Evolutionary conservation across 2,113 vertebrate genomes (phyloP).

Genomic region (Balaeniceps rex): DNA sequence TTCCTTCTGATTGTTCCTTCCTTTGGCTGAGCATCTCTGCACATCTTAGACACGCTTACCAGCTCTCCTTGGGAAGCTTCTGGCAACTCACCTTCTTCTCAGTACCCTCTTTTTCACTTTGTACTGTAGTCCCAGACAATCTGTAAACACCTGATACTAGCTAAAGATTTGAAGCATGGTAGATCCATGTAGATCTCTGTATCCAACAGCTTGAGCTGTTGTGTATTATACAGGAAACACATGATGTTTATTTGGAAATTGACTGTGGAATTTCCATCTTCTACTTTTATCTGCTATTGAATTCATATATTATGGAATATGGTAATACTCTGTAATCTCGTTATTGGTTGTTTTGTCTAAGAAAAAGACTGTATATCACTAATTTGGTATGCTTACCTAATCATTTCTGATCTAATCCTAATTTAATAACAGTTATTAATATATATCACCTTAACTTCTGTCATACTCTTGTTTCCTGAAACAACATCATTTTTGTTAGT

Average conservation of each 20-base stretch:
- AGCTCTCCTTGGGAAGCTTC: neutral
- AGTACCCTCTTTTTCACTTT: neutral
- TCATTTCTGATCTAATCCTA: neutral
- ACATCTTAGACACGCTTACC: neutral
- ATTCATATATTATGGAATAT: neutral
- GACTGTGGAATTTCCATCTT: neutral
- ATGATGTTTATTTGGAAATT: neutral
- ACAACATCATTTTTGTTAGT: neutral
- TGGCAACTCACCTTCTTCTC: neutral
- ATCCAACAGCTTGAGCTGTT: neutral
- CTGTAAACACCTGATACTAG: neutral
- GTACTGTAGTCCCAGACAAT: neutral
- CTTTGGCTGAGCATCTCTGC: neutral
- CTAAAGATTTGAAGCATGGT: neutral
- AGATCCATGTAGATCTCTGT: neutral
- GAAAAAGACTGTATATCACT: neutral
- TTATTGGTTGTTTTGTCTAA: neutral
- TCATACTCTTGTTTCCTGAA: neutral
- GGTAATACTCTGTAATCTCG: rapidly evolving
- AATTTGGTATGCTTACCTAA: neutral
- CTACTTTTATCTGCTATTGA: neutral
- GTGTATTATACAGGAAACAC: neutral
- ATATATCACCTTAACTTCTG: neutral
- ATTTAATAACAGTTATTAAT: neutral
- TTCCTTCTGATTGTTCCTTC: neutral